phyloP scores from a whole-genome alignment of 35 echinoderm and acorn worm species.

The Anneissia japonica region DNA sequence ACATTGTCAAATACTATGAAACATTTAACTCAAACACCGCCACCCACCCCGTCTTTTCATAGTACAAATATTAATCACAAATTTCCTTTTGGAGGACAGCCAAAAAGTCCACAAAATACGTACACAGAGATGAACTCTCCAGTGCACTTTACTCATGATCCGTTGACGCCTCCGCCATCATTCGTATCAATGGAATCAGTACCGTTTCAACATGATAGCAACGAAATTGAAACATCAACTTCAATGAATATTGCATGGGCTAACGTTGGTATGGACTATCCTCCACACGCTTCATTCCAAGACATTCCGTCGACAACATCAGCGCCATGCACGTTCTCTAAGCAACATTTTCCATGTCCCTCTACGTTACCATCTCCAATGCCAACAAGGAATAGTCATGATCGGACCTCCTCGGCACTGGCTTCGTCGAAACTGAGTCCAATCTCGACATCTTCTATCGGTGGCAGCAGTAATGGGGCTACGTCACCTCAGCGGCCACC shows the following conservation, averaged over 20 bases:
- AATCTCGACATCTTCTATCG: background rate
- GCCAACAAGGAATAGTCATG: background rate
- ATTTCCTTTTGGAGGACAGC: background rate
- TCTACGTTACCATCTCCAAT: background rate
- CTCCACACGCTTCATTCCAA: background rate
- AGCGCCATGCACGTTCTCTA: background rate
- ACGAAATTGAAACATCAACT: background rate
- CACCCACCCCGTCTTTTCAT: background rate
- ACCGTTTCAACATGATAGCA: background rate
- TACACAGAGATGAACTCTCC: background rate
- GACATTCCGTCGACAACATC: background rate
- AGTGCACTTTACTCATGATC: background rate
- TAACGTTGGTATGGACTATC: background rate
- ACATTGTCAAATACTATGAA: background rate
- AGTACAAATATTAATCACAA: background rate
- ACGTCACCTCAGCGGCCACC: constrained; percentile 38
- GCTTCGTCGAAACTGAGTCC: background rate
- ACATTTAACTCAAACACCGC: background rate
- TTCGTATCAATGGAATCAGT: background rate
- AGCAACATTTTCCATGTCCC: background rate
- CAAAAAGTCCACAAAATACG: background rate
- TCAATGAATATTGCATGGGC: background rate
- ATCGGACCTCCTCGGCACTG: background rate
- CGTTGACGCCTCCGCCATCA: background rate
- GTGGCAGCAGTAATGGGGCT: background rate